A percentile compares a stretch with the other conserved stretches of the same genome.
Evolutionary conservation across 2,797 vertebrate species (phyloP).

Genomic region (Bovichtus variegatus): DNA sequence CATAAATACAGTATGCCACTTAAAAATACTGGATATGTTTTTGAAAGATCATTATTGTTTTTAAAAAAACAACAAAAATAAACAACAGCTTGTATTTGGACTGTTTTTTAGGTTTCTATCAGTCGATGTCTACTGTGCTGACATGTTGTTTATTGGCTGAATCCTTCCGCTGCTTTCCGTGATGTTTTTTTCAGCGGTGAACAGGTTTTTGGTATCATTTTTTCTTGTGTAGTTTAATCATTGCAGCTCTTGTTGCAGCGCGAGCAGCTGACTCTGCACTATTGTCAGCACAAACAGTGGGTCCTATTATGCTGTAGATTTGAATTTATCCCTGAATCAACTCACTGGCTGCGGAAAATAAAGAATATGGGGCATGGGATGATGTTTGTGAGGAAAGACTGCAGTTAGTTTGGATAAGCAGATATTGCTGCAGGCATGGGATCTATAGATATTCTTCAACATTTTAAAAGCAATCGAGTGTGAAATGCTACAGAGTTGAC

Average conservation of each 20-base stretch:
- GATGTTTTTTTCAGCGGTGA: neutral
- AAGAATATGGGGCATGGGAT: conserved; percentile 14
- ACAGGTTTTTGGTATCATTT: conserved; percentile 17
- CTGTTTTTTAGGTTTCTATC: neutral
- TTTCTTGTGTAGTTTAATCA: conserved; percentile 31
- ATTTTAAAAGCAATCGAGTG: neutral
- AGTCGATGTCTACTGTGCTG: neutral
- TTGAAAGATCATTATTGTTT: neutral
- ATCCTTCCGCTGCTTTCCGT: conserved; percentile 27
- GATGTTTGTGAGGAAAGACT: conserved; percentile 12
- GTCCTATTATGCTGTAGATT: conserved; percentile 57
- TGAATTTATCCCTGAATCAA: conserved; percentile 39
- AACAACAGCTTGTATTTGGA: too few species aligned
- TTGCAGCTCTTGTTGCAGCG: conserved; percentile 46
- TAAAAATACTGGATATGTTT: neutral
- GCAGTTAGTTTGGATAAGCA: conserved; percentile 14
- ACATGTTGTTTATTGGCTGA: conserved; percentile 15
- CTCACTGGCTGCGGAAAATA: conserved; percentile 17
- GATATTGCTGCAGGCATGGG: neutral
- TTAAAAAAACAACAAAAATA: neutral
- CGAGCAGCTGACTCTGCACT: conserved; percentile 48
- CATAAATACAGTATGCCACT: neutral
- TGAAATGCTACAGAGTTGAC: neutral
- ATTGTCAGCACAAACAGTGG: conserved; percentile 56
- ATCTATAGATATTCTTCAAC: neutral